Percentiles rank a stretch among this genome's conserved stretches.
phyloP scores from a whole-genome alignment of 2,113 vertebrate species.

The Myiopsitta monachus region DNA sequence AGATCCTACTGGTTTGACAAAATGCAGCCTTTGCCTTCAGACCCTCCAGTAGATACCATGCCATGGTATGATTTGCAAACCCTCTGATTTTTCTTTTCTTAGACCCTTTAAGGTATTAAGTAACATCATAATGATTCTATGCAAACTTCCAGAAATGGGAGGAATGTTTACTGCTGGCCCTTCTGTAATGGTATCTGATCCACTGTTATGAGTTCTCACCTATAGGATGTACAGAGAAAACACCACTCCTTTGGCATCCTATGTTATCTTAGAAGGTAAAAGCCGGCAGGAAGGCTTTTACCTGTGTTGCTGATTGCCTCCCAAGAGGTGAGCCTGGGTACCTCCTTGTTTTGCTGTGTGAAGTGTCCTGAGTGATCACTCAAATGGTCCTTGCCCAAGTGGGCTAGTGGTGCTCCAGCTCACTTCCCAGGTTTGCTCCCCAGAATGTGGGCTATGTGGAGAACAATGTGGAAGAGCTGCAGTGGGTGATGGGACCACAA shows the following conservation, averaged over 20 bases:
- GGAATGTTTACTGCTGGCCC: neutral
- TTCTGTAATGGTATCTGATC: neutral
- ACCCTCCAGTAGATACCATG: neutral
- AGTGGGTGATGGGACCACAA: neutral
- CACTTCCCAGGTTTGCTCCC: neutral
- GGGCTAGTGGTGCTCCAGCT: neutral
- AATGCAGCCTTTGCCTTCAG: neutral
- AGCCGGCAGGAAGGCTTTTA: neutral
- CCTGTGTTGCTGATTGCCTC: neutral
- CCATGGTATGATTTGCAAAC: neutral
- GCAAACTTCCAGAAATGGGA: neutral
- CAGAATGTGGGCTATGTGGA: neutral
- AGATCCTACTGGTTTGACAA: neutral
- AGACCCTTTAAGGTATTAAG: neutral
- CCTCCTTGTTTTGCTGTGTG: neutral
- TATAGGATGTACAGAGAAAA: neutral
- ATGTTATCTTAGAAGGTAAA: neutral
- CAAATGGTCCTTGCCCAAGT: neutral
- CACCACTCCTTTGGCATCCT: neutral
- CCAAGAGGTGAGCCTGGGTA: neutral
- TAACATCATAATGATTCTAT: neutral
- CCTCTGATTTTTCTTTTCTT: neutral
- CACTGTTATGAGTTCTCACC: neutral
- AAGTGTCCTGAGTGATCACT: neutral
- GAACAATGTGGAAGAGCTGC: neutral